Evolutionary conservation across 2,113 vertebrate genomes (phyloP).

Genomic region (Meles meles): DNA sequence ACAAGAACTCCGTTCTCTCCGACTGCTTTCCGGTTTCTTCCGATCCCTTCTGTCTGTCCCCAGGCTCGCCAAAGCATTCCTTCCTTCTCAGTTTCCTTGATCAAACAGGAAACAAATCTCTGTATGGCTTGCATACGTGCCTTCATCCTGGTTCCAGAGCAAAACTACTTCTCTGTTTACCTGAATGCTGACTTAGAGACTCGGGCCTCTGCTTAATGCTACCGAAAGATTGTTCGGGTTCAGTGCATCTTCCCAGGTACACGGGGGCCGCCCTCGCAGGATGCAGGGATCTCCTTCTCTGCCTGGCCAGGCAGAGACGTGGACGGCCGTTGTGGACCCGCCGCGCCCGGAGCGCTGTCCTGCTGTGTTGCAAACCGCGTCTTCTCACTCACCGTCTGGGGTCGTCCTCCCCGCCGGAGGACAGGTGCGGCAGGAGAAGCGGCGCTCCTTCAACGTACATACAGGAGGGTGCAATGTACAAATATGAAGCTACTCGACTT

Average conservation of each 20-base stretch:
- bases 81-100: background rate
- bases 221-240: background rate
- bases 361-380: background rate
- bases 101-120: background rate
- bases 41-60: too few relatives aligned
- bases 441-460: background rate
- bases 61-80: background rate
- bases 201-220: background rate
- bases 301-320: background rate
- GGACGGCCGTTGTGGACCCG: too few relatives aligned
- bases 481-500: background rate
- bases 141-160: background rate
- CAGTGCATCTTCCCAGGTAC: background rate
- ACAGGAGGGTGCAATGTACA: background rate
- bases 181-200: background rate
- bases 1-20: background rate
- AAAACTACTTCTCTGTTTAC: background rate
- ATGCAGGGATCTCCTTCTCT: background rate
- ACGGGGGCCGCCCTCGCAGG: background rate
- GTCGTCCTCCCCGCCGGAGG: background rate
- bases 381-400: background rate
- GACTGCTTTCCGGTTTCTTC: background rate
- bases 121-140: too few relatives aligned
- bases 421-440: background rate
- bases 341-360: background rate